Evolutionary conservation across 2,797 vertebrate species (phyloP).

Genomic region (Bovichtus diacanthus): DNA sequence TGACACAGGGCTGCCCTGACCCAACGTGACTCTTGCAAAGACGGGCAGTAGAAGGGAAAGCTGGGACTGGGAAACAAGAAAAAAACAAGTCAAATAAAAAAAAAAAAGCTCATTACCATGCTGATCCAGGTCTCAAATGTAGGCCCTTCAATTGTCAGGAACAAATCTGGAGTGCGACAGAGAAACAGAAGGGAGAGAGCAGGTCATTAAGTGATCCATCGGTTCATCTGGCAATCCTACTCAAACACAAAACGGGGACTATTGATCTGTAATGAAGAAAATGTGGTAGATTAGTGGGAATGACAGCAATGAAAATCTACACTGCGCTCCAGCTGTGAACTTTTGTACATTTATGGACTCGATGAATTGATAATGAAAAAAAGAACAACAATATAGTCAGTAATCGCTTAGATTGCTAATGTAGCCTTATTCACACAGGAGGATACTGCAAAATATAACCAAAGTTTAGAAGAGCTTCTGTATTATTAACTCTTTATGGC

Average conservation of each 20-base stretch:
- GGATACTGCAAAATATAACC: neutral
- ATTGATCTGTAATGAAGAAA: neutral
- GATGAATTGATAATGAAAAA: slow-evolving; percentile 9
- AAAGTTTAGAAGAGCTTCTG: neutral
- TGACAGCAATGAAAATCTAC: slow-evolving; percentile 2
- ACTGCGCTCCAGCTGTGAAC: neutral
- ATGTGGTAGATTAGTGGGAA: neutral
- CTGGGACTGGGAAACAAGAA: neutral
- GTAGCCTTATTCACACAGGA: neutral
- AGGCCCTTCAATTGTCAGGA: slow-evolving; percentile 86
- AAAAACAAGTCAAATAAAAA: neutral
- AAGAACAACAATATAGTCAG: neutral
- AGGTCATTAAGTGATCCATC: slow-evolving; percentile 20
- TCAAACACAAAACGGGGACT: neutral
- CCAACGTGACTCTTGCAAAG: neutral
- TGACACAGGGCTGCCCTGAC: neutral
- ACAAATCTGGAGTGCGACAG: slow-evolving; percentile 86
- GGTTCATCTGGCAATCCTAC: slow-evolving; percentile 10
- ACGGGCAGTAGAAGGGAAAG: neutral
- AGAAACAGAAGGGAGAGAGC: neutral
- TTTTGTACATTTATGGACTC: neutral
- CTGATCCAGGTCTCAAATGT: slow-evolving; percentile 91
- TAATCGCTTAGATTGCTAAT: slow-evolving; percentile 1
- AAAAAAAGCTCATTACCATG: slow-evolving; percentile 87
- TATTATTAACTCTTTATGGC: neutral